Percentiles rank a stretch among this genome's conserved stretches.
phyloP scores from a whole-genome alignment of 1,140 invertebrate species.

The Eueides isabella region DNA sequence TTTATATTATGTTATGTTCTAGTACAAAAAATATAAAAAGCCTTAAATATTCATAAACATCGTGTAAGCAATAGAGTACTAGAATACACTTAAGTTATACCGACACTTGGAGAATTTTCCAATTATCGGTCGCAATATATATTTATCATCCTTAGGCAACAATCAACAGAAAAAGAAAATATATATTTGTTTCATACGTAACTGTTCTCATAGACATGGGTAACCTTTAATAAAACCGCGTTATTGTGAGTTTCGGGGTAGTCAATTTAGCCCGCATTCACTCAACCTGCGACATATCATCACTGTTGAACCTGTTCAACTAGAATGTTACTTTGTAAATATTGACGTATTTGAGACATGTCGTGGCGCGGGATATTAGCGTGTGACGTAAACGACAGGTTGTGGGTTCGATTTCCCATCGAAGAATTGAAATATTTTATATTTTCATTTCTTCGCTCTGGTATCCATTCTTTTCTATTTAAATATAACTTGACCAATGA shows the following conservation, averaged over 20 bases:
- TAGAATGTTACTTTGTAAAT: background rate
- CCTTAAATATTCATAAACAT: background rate
- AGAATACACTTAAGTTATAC: background rate
- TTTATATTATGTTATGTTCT: too few relatives aligned
- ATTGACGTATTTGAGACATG: too few relatives aligned
- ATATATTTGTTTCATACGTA: background rate
- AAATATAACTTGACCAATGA: too few relatives aligned
- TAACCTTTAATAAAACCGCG: conserved; percentile 53
- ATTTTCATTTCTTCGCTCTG: too few relatives aligned
- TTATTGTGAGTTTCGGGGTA: conserved; percentile 60
- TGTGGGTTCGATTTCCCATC: too few relatives aligned
- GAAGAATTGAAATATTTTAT: too few relatives aligned
- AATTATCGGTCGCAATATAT: background rate
- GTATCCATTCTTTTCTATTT: too few relatives aligned
- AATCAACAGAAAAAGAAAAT: background rate
- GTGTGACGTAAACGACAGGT: too few relatives aligned
- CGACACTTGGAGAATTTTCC: background rate
- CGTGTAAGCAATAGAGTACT: background rate
- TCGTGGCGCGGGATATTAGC: too few relatives aligned
- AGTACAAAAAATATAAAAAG: background rate
- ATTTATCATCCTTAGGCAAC: background rate
- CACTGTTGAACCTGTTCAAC: background rate
- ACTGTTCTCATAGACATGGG: background rate
- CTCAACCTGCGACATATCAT: conserved; percentile 45
- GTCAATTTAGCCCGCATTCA: conserved; percentile 63